Evolutionary conservation across 2,888 invertebrate species (phyloP).

Genomic region (Lobophora halterata): DNA sequence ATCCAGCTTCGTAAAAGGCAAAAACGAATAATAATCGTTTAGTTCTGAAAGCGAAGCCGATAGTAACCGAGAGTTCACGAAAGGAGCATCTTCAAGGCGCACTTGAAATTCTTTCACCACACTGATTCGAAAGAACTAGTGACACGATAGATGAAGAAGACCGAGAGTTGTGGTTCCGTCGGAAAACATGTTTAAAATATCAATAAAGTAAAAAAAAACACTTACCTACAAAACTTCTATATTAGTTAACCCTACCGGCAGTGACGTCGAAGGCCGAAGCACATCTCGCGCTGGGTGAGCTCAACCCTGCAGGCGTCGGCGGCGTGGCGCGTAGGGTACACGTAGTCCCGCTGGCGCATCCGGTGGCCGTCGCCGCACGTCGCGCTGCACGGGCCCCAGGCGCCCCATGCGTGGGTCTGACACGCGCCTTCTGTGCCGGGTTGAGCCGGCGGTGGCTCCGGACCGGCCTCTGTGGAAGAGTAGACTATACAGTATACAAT

Average conservation of each 20-base stretch:
- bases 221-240: neutral
- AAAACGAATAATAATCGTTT: too few relatives aligned
- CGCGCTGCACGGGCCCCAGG: conserved; percentile 90
- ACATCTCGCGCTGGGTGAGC: conserved; percentile 77
- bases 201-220: too few relatives aligned
- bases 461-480: conserved; percentile 26
- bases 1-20: too few relatives aligned
- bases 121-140: too few relatives aligned
- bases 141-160: too few relatives aligned
- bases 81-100: too few relatives aligned
- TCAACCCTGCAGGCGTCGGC: conserved; percentile 82
- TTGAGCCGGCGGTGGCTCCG: conserved; percentile 29
- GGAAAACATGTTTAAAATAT: too few relatives aligned
- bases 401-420: conserved; percentile 86
- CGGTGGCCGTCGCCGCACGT: conserved; percentile 89
- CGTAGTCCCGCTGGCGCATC: conserved; percentile 79
- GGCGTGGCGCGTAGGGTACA: conserved; percentile 75
- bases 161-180: too few relatives aligned
- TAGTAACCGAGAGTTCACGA: too few relatives aligned
- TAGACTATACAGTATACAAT: too few relatives aligned
- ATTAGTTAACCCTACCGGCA: conserved; percentile 55
- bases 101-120: too few relatives aligned
- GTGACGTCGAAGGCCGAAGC: conserved; percentile 70
- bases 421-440: conserved; percentile 80
- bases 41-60: too few relatives aligned